phyloP scores from a whole-genome alignment of 2,797 vertebrate species.

The Lacerta bilineata region DNA sequence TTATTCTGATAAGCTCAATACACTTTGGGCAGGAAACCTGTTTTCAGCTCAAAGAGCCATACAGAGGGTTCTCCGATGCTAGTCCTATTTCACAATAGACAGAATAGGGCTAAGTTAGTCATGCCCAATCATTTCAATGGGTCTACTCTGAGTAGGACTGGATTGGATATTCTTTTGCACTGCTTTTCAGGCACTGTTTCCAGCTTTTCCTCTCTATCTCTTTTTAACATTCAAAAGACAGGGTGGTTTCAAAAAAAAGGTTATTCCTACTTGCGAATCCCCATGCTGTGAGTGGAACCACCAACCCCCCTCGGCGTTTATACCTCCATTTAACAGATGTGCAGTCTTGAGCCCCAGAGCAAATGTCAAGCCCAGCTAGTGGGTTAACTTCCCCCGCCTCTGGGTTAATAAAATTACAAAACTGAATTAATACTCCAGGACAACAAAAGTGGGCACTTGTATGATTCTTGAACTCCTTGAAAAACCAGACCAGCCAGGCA shows the following conservation, averaged over 20 bases:
- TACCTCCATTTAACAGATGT: neutral
- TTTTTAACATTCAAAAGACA: neutral
- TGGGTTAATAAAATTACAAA: neutral
- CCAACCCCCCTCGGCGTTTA: neutral
- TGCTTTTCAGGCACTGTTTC: too few species aligned
- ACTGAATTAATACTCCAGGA: neutral
- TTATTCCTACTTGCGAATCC: neutral
- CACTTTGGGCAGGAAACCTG: neutral
- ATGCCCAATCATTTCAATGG: too few species aligned
- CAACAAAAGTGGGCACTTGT: neutral
- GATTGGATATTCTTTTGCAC: too few species aligned
- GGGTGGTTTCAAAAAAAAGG: neutral
- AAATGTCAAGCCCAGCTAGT: neutral
- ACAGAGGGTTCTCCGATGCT: neutral
- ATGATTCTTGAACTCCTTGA: neutral
- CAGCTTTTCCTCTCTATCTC: too few species aligned
- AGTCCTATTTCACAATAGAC: too few species aligned
- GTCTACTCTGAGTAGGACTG: too few species aligned
- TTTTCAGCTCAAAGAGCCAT: too few species aligned
- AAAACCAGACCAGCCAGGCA: neutral
- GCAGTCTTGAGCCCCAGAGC: accelerated
- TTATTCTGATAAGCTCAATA: neutral
- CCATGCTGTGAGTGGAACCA: neutral
- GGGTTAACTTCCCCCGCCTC: too few species aligned
- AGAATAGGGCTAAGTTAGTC: too few species aligned